These are phyloP conservation scores for Takifugu rubripes DNA, from an alignment of 2,797 vertebrate species.

Conservation along the genomic window DNA sequence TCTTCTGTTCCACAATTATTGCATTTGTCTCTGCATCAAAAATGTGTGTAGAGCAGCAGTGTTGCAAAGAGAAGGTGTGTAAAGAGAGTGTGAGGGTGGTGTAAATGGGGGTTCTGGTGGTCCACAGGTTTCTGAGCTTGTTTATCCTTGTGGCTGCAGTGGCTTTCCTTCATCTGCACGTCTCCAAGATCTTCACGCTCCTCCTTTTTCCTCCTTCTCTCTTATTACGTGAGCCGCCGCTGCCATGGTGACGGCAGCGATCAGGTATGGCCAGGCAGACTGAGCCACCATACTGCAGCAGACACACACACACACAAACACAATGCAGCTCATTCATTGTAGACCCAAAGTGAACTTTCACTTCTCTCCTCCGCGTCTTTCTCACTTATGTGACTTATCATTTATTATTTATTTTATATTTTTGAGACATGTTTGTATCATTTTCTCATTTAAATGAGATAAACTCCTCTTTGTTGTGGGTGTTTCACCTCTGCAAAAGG, in stretches of 20 bases:
- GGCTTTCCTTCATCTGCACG: conserved; percentile 45
- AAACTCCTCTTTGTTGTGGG: no score
- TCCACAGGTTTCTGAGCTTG: background rate
- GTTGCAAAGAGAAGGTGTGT: background rate
- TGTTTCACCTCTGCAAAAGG: background rate
- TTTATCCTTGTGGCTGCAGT: conserved; percentile 34
- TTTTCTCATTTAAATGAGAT: no score
- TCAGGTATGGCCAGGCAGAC: conserved; percentile 52
- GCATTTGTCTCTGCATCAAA: conserved; percentile 7
- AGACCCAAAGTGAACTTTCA: conserved; percentile 2
- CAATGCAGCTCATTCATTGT: background rate
- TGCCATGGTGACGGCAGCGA: conserved; percentile 63
- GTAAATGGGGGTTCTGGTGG: background rate
- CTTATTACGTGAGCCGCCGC: conserved; percentile 49
- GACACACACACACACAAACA: conserved; percentile 26
- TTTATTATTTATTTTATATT: background rate
- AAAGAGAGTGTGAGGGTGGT: background rate
- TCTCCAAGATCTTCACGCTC: conserved; percentile 27
- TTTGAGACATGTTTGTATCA: background rate
- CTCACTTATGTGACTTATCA: background rate
- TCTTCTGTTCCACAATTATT: conserved; percentile 12
- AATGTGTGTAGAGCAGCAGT: no score
- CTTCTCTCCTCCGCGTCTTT: background rate
- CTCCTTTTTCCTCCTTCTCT: conserved; percentile 7
- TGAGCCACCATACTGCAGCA: conserved; percentile 32